Evolutionary conservation across 2,113 vertebrate species (phyloP), one percentile per base, ranked within the genome.

Genomic region (Engystomops pustulosus): DNA sequence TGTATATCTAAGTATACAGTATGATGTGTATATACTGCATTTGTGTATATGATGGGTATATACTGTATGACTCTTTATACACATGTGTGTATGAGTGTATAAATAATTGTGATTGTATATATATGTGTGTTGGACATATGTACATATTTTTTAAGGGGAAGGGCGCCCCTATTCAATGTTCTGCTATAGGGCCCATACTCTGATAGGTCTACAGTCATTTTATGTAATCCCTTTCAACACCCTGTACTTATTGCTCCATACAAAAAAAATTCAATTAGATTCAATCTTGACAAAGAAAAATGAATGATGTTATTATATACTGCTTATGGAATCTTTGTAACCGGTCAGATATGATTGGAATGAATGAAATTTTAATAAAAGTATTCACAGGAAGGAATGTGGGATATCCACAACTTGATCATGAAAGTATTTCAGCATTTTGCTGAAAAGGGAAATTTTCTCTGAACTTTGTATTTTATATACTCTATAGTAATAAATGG

Each of bases 351-450:
- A 77, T 77, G 49, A 15, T 3, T 53, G 69, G 32, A 34, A 75
- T 34, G 68, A 62, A 62, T 47, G 20, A n/a, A 32, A 62, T 75
- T 75, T 74, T 70, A 62, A 70, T 49, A 83, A 34, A 55, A 60
- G 51, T 62, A 60, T 74, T 45, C n/a, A 15, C 3, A 12, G 69
- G n/a, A 44, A 55, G 47, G 72, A 76, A 76, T 76, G 47, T 34
- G 10, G 72, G 45, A 75, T 55, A 34, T 49, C 30, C 27, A 47
- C 12, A 8, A 38, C 27, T 49, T 6, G 44, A 75, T 51, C 34
- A n/a, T 38, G 23, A 49, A 49, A 34, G 34, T 32, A 34, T 30
- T 41, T 11, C 17, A 23, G 18, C 10, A 58, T 30, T 6, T n/a
- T 53, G 72, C 14, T 58, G 49, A 49, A 55, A 77, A 77, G 1